These are phyloP conservation scores for Gallinago jamesoni DNA, from an alignment of 2,113 vertebrate genomes.

Conservation along the genomic window DNA sequence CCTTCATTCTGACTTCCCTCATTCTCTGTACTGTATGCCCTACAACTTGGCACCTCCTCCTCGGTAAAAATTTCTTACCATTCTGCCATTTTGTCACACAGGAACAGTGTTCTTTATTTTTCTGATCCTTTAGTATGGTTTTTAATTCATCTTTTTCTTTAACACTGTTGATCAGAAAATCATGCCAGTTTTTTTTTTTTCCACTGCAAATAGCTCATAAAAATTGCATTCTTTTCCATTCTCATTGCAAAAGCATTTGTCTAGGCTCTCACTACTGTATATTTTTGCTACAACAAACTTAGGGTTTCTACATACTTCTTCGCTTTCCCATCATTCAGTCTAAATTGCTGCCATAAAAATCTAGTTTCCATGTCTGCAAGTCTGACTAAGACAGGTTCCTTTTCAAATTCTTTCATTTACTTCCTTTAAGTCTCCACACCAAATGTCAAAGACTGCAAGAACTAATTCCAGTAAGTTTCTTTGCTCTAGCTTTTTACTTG, in stretches of 20 bases:
- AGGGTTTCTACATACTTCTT: background rate
- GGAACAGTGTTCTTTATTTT: background rate
- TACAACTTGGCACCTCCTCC: background rate
- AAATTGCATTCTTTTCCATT: background rate
- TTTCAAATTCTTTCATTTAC: slow-evolving; percentile 18
- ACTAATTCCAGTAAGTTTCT: slow-evolving; percentile 24
- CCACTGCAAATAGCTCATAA: background rate
- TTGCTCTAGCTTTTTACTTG: background rate
- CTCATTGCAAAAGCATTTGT: background rate
- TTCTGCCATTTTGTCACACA: background rate
- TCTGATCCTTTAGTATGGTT: background rate
- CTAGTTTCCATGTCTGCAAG: background rate
- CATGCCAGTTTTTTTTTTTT: background rate
- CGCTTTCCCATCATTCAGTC: background rate
- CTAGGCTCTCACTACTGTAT: background rate
- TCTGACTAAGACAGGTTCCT: slow-evolving; percentile 9
- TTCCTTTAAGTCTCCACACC: slow-evolving; percentile 25
- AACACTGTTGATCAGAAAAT: background rate
- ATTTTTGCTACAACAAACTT: background rate
- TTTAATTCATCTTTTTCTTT: background rate
- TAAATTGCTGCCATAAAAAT: slow-evolving; percentile 15
- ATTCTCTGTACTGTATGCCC: background rate
- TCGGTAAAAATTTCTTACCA: background rate
- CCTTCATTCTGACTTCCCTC: background rate
- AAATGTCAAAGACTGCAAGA: slow-evolving; percentile 26